Evolutionary conservation across 2,797 vertebrate species (phyloP).

Genomic region (Leuciscus waleckii): DNA sequence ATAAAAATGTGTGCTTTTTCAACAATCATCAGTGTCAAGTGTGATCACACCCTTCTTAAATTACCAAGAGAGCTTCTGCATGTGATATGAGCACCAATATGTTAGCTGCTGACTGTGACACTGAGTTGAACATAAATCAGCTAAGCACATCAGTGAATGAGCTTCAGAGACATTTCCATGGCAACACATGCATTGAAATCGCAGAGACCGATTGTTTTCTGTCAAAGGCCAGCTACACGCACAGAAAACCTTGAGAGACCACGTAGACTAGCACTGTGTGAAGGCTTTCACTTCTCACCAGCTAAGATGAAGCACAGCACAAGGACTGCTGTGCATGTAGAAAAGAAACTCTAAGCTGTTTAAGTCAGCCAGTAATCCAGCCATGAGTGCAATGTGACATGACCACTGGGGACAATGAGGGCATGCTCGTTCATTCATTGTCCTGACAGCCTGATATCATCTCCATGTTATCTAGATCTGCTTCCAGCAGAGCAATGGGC

Average conservation of each 20-base stretch:
- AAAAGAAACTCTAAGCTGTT: conserved; percentile 79
- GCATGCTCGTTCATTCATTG: conserved; percentile 71
- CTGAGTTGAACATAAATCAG: conserved; percentile 49
- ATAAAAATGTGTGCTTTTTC: background rate
- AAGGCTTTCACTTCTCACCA: conserved; percentile 71
- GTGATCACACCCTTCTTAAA: conserved; percentile 15
- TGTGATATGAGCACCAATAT: conserved; percentile 35
- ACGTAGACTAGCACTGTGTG: conserved; percentile 64
- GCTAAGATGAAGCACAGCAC: conserved; percentile 71
- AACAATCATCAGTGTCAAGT: conserved; percentile 26
- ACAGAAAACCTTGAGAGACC: conserved; percentile 75
- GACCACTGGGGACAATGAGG: conserved; percentile 74
- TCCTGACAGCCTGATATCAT: conserved; percentile 73
- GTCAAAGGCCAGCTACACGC: conserved; percentile 72
- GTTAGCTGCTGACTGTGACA: conserved; percentile 28
- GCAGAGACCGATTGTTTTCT: conserved; percentile 70
- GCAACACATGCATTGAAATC: conserved; percentile 77
- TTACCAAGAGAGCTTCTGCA: conserved; percentile 18
- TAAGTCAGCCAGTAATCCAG: conserved; percentile 77
- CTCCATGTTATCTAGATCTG: conserved; percentile 75
- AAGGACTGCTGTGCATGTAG: conserved; percentile 73
- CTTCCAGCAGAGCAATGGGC: conserved; percentile 32
- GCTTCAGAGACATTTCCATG: conserved; percentile 80
- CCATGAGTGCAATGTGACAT: conserved; percentile 78
- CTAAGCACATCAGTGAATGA: conserved; percentile 52